Percentiles rank a stretch among this genome's conserved stretches.
These are phyloP conservation scores for Cinclus cinclus DNA, from an alignment of 2,113 vertebrate species.

Conservation along the genomic window DNA sequence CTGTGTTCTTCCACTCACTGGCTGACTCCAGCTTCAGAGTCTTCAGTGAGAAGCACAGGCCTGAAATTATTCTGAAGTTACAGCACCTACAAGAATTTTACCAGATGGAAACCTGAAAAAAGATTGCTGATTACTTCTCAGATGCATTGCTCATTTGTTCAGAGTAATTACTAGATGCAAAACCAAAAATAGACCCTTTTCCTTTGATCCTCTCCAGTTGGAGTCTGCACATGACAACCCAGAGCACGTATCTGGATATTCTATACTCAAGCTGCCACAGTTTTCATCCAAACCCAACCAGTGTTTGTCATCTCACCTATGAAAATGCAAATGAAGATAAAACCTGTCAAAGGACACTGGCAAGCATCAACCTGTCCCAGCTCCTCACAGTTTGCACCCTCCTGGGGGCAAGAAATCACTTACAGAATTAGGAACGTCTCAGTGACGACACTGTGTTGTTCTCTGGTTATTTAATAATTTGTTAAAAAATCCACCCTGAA, in stretches of 20 bases:
- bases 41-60: constrained; percentile 17
- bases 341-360: background rate
- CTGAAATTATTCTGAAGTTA: constrained; percentile 49
- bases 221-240: background rate
- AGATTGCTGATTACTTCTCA: constrained; percentile 37
- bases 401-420: background rate
- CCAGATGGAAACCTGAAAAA: constrained; percentile 60
- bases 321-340: constrained; percentile 15
- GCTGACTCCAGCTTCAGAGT: constrained; percentile 37
- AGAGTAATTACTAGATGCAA: constrained; percentile 29
- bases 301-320: constrained; percentile 56
- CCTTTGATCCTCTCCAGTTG: background rate
- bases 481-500: background rate
- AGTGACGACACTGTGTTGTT: background rate
- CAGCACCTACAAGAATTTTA: constrained; percentile 44
- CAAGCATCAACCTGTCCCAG: background rate
- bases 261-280: background rate
- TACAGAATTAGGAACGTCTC: background rate
- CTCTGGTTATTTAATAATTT: background rate
- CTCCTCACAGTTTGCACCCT: background rate
- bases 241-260: background rate
- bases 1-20: background rate
- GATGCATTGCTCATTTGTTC: constrained; percentile 65
- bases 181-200: constrained; percentile 43
- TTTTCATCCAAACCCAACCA: constrained; percentile 50